Conservation (phyloP, 2,113 vertebrate genomes). For the Phoenicopterus ruber region DNA sequence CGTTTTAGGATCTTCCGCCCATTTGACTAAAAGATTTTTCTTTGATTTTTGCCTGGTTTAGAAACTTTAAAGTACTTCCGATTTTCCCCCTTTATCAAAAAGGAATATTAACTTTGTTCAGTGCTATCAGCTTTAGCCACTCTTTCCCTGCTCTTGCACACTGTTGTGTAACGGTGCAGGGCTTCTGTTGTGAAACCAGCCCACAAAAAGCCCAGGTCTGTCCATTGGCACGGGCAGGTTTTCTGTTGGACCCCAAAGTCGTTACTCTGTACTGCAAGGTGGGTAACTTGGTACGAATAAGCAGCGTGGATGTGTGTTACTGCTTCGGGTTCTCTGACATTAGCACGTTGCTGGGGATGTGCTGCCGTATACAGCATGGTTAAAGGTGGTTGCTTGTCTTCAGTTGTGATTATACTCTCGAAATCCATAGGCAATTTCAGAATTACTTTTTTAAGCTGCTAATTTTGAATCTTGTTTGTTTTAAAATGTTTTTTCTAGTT, state of each 20-base stretch:
- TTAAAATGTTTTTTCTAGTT: background rate
- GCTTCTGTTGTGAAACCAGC: background rate
- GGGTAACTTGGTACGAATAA: background rate
- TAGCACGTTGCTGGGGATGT: background rate
- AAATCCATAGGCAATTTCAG: background rate
- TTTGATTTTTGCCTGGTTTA: background rate
- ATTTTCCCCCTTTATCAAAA: background rate
- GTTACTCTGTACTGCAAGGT: background rate
- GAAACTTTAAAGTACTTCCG: background rate
- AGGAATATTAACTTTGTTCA: background rate
- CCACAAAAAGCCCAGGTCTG: background rate
- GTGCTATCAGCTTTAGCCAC: background rate
- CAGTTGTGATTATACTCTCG: background rate
- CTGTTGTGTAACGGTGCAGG: background rate
- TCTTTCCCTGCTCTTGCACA: background rate
- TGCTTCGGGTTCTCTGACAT: fast-evolving
- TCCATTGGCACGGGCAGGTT: background rate
- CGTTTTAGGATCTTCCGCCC: background rate
- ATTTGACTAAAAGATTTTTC: background rate
- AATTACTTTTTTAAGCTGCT: background rate
- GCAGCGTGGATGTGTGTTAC: fast-evolving
- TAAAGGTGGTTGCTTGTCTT: background rate
- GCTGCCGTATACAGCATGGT: fast-evolving
- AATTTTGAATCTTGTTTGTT: background rate
- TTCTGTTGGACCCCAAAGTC: background rate